phyloP scores from a whole-genome alignment of 2,888 invertebrate genomes.

The Pristionchus mayeri region DNA sequence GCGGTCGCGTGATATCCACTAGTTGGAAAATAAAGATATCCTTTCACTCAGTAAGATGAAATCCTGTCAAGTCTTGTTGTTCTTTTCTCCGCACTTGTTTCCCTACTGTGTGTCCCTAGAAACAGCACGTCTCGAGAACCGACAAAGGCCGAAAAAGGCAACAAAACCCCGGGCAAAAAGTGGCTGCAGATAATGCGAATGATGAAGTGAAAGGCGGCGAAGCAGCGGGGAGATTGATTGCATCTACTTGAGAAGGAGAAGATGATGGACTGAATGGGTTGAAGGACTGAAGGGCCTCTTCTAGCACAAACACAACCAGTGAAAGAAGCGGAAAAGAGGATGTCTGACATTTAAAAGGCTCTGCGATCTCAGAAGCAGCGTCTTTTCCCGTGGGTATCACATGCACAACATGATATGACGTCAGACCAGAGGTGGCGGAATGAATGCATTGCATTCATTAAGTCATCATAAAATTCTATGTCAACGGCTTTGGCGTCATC shows the following conservation, averaged over 20 bases:
- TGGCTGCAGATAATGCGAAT: conserved; percentile 16
- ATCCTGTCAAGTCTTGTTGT: conserved; percentile 9
- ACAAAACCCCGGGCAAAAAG: not conserved
- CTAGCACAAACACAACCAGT: not conserved
- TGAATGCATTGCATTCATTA: no score
- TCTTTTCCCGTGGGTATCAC: no score
- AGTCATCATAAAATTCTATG: no score
- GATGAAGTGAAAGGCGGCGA: not conserved
- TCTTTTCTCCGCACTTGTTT: conserved; percentile 25
- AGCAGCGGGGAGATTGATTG: conserved; percentile 13
- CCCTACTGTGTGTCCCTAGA: not conserved
- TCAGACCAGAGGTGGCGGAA: no score
- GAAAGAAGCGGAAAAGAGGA: not conserved
- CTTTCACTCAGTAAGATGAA: no score
- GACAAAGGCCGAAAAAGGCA: not conserved
- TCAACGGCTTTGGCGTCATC: no score
- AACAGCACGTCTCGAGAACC: not conserved
- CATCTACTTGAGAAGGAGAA: conserved; percentile 6
- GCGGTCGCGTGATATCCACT: not conserved
- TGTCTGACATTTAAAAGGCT: no score
- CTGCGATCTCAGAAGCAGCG: no score
- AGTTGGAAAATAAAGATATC: not conserved
- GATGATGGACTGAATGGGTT: conserved; percentile 39
- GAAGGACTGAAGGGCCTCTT: not conserved
- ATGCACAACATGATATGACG: no score